Evolutionary conservation across 2,113 vertebrate species (phyloP).

Genomic region (Melanerpes formicivorus): DNA sequence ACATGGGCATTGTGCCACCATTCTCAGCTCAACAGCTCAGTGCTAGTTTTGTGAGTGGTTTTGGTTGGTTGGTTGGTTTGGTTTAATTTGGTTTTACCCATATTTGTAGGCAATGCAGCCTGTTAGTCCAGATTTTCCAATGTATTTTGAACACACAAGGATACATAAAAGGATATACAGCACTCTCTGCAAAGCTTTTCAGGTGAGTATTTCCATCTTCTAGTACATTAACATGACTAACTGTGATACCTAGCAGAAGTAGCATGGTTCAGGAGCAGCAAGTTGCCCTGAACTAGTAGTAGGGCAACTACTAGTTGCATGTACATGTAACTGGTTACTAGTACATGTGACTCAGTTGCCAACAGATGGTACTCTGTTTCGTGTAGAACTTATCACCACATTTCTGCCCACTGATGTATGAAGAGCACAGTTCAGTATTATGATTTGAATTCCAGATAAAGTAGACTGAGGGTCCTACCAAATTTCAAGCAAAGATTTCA

Average conservation of each 20-base stretch:
- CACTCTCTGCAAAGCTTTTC: neutral
- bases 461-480: neutral
- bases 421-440: neutral
- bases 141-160: neutral
- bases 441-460: neutral
- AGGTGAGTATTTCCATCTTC: neutral
- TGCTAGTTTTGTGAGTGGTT: neutral
- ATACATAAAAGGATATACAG: neutral
- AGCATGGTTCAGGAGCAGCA: neutral
- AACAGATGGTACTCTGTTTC: neutral
- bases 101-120: neutral
- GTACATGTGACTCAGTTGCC: neutral
- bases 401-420: neutral
- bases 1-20: neutral
- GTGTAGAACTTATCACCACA: neutral
- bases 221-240: neutral
- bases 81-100: neutral
- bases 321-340: too few species aligned
- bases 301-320: neutral
- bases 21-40: neutral
- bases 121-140: conserved; percentile 15
- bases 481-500: neutral
- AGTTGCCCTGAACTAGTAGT: neutral
- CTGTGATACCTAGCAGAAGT: neutral
- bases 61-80: neutral